Evolutionary conservation across 2,888 invertebrate species (phyloP).

Genomic region (Parnassius smintheus): DNA sequence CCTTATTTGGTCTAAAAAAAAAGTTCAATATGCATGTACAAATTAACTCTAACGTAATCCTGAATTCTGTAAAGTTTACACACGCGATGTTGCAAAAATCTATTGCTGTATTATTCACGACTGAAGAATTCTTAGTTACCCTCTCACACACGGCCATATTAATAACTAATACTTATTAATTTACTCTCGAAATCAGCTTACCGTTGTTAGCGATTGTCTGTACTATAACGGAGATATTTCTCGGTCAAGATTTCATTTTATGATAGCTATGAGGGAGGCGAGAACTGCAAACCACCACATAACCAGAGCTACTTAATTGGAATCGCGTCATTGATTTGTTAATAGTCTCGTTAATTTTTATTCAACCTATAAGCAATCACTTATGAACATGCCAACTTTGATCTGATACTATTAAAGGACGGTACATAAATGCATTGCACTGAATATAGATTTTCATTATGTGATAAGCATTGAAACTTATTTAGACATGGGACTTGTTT

Average conservation of each 20-base stretch:
- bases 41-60: too few species aligned
- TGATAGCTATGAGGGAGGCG: conserved; percentile 57
- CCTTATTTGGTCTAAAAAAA: too few species aligned
- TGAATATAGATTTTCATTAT: conserved; percentile 33
- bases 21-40: too few species aligned
- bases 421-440: conserved; percentile 27
- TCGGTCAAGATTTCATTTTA: conserved; percentile 65
- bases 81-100: too few species aligned
- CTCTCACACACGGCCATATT: too few species aligned
- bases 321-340: conserved; percentile 69
- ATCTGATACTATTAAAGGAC: conserved; percentile 43
- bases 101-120: too few species aligned
- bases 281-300: conserved; percentile 54
- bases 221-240: conserved; percentile 33
- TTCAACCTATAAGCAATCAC: conserved; percentile 51
- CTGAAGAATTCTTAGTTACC: too few species aligned
- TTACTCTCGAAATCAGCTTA: too few species aligned
- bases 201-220: too few species aligned
- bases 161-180: too few species aligned
- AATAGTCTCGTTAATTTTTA: conserved; percentile 66
- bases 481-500: conserved; percentile 25
- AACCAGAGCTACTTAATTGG: conserved; percentile 66
- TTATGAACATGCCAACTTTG: conserved; percentile 45
- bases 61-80: too few species aligned
- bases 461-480: conserved; percentile 34